phyloP scores from a whole-genome alignment of 2,113 vertebrate species.

The Sialia sialis region DNA sequence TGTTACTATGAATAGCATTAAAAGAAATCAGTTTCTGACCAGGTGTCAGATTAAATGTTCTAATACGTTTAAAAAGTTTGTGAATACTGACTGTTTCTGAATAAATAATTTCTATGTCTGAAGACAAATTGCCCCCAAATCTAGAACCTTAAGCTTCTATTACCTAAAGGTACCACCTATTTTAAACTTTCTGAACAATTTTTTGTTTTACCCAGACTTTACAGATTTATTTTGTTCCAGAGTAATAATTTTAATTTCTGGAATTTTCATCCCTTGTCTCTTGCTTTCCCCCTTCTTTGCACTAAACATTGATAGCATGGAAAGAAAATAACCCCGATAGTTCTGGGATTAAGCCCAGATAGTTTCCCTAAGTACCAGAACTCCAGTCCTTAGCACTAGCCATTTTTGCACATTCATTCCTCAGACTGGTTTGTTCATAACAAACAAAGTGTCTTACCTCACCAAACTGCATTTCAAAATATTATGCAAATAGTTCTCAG shows the following conservation, averaged over 20 bases:
- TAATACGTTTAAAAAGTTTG: background rate
- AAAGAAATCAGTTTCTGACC: background rate
- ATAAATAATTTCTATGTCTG: background rate
- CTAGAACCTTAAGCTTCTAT: background rate
- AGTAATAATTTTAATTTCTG: background rate
- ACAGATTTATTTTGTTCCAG: background rate
- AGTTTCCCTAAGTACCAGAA: background rate
- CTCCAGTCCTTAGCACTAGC: background rate
- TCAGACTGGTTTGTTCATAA: background rate
- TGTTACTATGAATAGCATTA: background rate
- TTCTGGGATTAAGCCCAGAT: background rate
- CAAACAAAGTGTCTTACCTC: background rate
- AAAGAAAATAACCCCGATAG: background rate
- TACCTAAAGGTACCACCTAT: background rate
- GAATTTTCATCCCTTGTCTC: background rate
- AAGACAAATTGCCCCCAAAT: background rate
- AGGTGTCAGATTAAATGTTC: background rate
- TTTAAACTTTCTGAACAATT: background rate
- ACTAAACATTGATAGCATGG: rapidly evolving
- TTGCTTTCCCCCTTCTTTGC: background rate
- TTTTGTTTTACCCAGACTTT: background rate
- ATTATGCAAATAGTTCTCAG: background rate
- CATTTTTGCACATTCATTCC: background rate
- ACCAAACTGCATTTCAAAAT: background rate
- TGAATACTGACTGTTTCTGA: background rate